Conservation (phyloP, 1,140 invertebrate genomes). For the Semibalanus balanoides region DNA sequence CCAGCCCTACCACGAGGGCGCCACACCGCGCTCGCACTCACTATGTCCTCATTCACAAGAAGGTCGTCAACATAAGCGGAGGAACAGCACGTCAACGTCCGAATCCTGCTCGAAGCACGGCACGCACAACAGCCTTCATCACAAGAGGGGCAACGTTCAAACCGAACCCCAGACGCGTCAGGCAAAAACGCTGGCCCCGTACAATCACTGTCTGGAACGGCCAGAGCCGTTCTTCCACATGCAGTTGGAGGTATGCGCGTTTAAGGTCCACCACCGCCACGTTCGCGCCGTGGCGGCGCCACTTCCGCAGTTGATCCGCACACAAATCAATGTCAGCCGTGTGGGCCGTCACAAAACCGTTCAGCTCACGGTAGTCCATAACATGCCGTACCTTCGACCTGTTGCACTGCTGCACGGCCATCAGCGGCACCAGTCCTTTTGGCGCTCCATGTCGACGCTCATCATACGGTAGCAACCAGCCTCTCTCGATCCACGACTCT, state of each 20-base stretch:
- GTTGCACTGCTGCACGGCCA: constrained; percentile 10
- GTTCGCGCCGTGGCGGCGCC: not conserved
- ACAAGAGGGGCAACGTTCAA: no score
- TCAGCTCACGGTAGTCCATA: no score
- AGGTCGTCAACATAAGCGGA: not conserved
- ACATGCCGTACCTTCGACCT: no score
- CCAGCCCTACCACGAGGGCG: not conserved
- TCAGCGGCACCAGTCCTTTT: constrained; percentile 11
- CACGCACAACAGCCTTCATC: constrained; percentile 6
- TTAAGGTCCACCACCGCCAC: constrained; percentile 8
- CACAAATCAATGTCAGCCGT: no score
- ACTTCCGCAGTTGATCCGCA: constrained; percentile 5
- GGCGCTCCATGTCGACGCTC: constrained; percentile 8
- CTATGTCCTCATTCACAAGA: constrained; percentile 5
- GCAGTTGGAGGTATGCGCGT: constrained; percentile 7
- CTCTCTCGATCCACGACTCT: not conserved
- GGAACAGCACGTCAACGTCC: not conserved
- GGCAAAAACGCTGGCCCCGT: constrained; percentile 1
- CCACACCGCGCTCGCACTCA: not conserved
- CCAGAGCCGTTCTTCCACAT: constrained; percentile 8
- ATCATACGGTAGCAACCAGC: constrained; percentile 11
- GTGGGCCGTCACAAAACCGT: no score
- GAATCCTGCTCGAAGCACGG: not conserved
- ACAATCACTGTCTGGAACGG: constrained; percentile 10
- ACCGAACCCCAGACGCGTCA: constrained; percentile 9